phyloP scores from a whole-genome alignment of 2,113 vertebrate genomes.

The Oryctolagus cuniculus region mOryCun1.1 NC_091432.1:53923501-53924000 shows the following conservation, averaged over 20 bases:
- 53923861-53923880: background rate
- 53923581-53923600: constrained; percentile 38
- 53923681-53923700: background rate
- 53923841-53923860: background rate
- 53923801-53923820: background rate
- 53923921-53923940: background rate
- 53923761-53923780: background rate
- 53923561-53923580: background rate
- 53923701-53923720: background rate
- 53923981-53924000: background rate
- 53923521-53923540: background rate
- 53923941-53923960: background rate
- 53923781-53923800: background rate
- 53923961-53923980: background rate
- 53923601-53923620: background rate
- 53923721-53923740: background rate
- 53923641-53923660: background rate
- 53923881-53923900: background rate
- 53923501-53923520: background rate
- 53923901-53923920: background rate
- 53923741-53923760: background rate
- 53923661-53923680: background rate
- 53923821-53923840: background rate
- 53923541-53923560: background rate
- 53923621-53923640: background rate